phyloP scores from a whole-genome alignment of 2,113 vertebrate genomes.

The Vidua chalybeata region DNA sequence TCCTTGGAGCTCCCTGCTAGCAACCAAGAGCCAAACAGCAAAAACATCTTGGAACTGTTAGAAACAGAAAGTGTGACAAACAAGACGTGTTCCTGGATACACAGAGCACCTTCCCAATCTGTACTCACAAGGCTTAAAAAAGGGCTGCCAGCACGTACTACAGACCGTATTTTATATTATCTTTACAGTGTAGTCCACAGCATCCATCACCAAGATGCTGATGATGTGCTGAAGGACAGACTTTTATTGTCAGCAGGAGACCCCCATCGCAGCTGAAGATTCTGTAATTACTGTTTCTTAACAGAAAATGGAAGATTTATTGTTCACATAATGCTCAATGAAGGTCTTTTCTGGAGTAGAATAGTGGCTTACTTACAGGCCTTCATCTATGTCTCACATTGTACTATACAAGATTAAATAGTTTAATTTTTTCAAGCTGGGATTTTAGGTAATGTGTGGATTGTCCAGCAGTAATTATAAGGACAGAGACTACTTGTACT shows the following conservation, averaged over 20 bases:
- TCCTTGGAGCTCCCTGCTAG: conserved; percentile 23
- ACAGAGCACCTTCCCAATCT: conserved; percentile 5
- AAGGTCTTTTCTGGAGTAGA: conserved; percentile 9
- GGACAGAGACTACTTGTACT: conserved; percentile 25
- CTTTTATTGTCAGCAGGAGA: conserved; percentile 46
- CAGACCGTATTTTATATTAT: conserved; percentile 10
- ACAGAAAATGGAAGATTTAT: conserved; percentile 56
- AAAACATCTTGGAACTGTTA: conserved; percentile 36
- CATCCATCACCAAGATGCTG: conserved; percentile 15
- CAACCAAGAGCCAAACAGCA: conserved; percentile 34
- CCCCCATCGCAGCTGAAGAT: conserved; percentile 18
- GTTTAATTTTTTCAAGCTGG: background rate
- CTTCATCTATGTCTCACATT: background rate
- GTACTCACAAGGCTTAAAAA: background rate
- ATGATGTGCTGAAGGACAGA: conserved; percentile 14
- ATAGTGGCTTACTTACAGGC: conserved; percentile 19
- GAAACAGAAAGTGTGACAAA: conserved; percentile 36
- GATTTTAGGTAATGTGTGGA: background rate
- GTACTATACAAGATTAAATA: background rate
- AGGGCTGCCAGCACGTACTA: background rate
- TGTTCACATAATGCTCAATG: conserved; percentile 24
- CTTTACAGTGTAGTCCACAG: background rate
- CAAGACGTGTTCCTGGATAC: background rate
- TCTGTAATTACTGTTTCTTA: conserved; percentile 45
- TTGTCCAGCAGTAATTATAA: conserved; percentile 19